Conservation (phyloP, 2,888 invertebrate species). For the Sarcophaga rosellei region DNA sequence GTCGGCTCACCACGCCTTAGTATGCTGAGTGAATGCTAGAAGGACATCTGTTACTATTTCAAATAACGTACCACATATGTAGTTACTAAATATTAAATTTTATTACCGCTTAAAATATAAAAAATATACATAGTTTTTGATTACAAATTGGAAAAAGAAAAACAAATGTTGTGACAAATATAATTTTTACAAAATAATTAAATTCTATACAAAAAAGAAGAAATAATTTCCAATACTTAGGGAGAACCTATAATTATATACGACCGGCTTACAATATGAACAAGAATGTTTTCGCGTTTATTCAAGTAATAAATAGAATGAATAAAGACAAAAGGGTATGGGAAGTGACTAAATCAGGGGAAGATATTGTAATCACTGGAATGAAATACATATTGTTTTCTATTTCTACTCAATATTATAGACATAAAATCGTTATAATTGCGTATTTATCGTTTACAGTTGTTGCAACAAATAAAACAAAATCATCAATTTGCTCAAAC, state of each 20-base stretch:
- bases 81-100: conserved; percentile 17
- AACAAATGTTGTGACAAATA: conserved; percentile 7
- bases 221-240: neutral
- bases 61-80: neutral
- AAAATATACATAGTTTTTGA: conserved; percentile 50
- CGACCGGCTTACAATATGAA: conserved; percentile 26
- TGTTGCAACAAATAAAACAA: conserved; percentile 9
- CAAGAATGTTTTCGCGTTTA: neutral
- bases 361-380: conserved; percentile 49
- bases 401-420: neutral
- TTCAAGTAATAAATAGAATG: no score
- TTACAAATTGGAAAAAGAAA: conserved; percentile 25
- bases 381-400: conserved; percentile 56
- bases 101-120: conserved; percentile 52
- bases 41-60: neutral
- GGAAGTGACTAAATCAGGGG: neutral
- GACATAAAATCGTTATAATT: neutral
- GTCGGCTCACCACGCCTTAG: no score
- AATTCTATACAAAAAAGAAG: conserved; percentile 3
- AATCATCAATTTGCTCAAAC: conserved; percentile 4
- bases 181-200: conserved; percentile 43
- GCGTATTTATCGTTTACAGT: neutral
- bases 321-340: neutral
- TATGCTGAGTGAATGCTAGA: no score
- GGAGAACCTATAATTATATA: neutral